Evolutionary conservation across 2,888 invertebrate genomes (phyloP), one percentile per base, ranked within the genome.

Genomic region (Eurytoma adleriae): DNA sequence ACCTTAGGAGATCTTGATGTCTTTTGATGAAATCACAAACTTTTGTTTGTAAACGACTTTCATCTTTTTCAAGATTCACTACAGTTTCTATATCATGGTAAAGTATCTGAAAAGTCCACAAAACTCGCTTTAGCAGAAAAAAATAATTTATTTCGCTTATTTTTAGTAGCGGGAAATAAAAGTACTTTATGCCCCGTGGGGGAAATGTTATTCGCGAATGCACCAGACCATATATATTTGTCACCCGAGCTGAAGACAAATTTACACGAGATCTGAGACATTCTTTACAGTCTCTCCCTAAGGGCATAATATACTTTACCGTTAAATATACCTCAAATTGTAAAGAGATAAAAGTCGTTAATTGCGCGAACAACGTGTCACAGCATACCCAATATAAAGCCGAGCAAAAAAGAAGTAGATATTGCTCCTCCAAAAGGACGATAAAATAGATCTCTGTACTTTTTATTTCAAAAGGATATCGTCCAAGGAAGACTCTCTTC

Each of bases 351-450:
- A 59, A 67, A 54, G 73, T 64, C n/a, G 73, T 73, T 57, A 73
- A 14, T n/a, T 71, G 71, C 16, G 73, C 64, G 13, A 74, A 74
- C 48, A 59, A 16, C 13, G 27, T 69, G n/a, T 75, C 68, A 18
- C 59, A 71, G 27, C n/a, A 56, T 18, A 66, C 20, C 69, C 69
- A 70, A 20, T 77, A 57, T 18, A 62, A 20, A 2, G 83, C 83
- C 80, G 79, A 80, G 69, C 78, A 82, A 75, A 82, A 68, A 83
- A n/a, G n/a, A n/a, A 84, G 81, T 82, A 76, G 79, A 30, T 59
- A n/a, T 40, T 56, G 71, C 79, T 82, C 83, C 20, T 67, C 13
- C 3, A 67, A 52, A 20, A 67, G 20, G 54, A 57, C 40, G 7
- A n/a, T 10, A 13, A 57, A 64, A 57, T 62, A 75, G 56, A 77